Evolutionary conservation across 2,888 invertebrate species (phyloP).

Genomic region (Hymenopus coronatus): DNA sequence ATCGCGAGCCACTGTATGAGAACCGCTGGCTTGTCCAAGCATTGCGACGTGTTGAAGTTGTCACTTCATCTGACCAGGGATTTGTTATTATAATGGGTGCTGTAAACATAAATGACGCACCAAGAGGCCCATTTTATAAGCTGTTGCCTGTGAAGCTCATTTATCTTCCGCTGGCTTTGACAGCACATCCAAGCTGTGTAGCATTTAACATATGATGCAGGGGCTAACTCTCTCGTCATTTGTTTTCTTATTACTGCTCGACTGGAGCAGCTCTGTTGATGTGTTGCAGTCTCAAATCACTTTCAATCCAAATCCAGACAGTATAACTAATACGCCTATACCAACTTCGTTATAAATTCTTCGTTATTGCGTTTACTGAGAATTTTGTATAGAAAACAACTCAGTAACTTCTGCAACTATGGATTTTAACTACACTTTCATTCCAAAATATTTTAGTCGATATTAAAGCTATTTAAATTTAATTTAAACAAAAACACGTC

Average conservation of each 20-base stretch:
- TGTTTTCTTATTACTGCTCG: not conserved
- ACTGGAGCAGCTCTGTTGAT: not conserved
- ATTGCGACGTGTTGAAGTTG: not conserved
- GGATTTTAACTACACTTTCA: too few species aligned
- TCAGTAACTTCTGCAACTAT: too few species aligned
- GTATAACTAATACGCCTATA: too few species aligned
- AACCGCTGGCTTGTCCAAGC: not conserved
- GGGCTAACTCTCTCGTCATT: not conserved
- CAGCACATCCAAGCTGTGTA: not conserved
- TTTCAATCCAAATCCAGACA: too few species aligned
- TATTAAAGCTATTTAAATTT: too few species aligned
- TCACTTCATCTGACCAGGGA: not conserved
- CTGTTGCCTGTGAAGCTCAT: not conserved
- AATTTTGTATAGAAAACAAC: too few species aligned
- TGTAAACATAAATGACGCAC: not conserved
- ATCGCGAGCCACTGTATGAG: not conserved
- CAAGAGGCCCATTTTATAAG: not conserved
- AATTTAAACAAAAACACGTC: too few species aligned
- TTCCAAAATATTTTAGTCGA: too few species aligned
- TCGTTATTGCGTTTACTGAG: too few species aligned
- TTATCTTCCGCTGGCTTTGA: not conserved
- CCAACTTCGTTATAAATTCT: too few species aligned
- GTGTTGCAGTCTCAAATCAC: too few species aligned
- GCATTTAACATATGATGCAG: not conserved
- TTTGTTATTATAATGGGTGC: not conserved